A percentile compares a stretch with the other conserved stretches of the same genome.
phyloP scores from a whole-genome alignment of 35 echinoderm and acorn worm species.

The Heliocidaris erythrogramma region DNA sequence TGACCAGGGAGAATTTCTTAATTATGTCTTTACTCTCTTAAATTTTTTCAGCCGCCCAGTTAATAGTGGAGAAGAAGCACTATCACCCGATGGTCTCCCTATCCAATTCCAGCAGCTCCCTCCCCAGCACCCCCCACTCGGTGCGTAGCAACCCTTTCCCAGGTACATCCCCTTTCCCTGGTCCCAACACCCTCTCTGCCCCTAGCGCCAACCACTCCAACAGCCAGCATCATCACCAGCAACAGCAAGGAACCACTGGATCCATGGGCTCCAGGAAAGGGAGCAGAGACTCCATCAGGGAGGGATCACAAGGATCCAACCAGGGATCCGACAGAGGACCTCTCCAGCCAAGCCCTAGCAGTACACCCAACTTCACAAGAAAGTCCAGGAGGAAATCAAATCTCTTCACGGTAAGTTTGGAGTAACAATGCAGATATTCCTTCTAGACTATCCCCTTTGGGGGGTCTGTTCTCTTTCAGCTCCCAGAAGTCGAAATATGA shows the following conservation, averaged over 20 bases:
- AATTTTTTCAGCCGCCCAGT: conserved; percentile 83
- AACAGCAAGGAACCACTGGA: conserved; percentile 53
- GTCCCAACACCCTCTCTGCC: conserved; percentile 54
- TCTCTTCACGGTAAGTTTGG: conserved; percentile 79
- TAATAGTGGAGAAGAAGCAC: conserved; percentile 87
- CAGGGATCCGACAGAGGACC: conserved; percentile 62
- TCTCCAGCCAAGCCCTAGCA: conserved; percentile 87
- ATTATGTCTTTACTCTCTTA: not conserved
- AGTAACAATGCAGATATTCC: not conserved
- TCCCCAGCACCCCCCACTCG: conserved; percentile 97
- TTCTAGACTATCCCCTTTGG: not conserved
- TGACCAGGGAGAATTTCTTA: not conserved
- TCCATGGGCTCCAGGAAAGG: conserved; percentile 64
- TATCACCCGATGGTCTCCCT: conserved; percentile 76
- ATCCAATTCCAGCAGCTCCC: conserved; percentile 84
- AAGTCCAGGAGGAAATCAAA: conserved; percentile 94
- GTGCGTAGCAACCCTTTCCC: conserved; percentile 84
- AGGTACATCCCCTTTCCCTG: conserved; percentile 56
- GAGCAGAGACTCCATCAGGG: conserved; percentile 51
- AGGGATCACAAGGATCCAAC: conserved; percentile 41
- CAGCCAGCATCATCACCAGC: conserved; percentile 77
- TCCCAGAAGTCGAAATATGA: too few relatives aligned
- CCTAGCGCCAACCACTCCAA: conserved; percentile 91
- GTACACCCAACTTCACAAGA: conserved; percentile 94
- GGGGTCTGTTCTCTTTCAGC: not conserved